Conservation (phyloP, 2,797 vertebrate genomes). For the Gallinago solitaria region DNA sequence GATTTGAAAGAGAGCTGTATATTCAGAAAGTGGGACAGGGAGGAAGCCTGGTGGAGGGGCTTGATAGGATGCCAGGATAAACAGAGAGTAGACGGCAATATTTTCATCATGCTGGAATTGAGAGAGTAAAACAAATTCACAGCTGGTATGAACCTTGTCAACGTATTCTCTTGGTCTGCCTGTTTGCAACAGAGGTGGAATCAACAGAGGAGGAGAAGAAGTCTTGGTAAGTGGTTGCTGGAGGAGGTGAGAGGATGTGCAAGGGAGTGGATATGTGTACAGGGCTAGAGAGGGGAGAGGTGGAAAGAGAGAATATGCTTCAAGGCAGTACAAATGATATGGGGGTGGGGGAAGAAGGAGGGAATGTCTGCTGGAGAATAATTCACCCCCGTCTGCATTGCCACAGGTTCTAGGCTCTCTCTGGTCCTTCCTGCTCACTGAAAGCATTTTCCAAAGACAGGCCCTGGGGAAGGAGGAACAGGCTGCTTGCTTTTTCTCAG, state of each 20-base stretch:
- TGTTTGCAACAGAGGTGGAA: background rate
- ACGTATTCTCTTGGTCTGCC: slow-evolving; percentile 14
- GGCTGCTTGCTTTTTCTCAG: background rate
- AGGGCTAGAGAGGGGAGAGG: background rate
- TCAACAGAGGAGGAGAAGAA: background rate
- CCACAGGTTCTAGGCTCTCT: background rate
- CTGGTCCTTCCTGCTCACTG: background rate
- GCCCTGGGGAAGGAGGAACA: background rate
- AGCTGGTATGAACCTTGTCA: slow-evolving; percentile 34
- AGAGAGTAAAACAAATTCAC: background rate
- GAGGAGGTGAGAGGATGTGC: background rate
- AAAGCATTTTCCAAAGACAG: background rate
- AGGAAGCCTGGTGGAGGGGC: slow-evolving; percentile 22
- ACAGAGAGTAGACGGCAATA: background rate
- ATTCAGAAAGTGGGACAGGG: slow-evolving; percentile 9
- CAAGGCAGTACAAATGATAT: background rate
- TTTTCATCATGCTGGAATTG: slow-evolving; percentile 18
- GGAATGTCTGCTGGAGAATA: background rate
- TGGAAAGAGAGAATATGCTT: background rate
- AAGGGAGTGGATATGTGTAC: background rate
- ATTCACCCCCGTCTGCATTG: background rate
- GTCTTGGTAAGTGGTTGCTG: slow-evolving; percentile 36
- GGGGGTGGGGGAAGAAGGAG: background rate
- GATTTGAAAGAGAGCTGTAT: slow-evolving; percentile 33
- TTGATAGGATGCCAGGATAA: slow-evolving; percentile 17